phyloP scores from a whole-genome alignment of 1,140 invertebrate genomes.

The Saccostrea echinata region DNA sequence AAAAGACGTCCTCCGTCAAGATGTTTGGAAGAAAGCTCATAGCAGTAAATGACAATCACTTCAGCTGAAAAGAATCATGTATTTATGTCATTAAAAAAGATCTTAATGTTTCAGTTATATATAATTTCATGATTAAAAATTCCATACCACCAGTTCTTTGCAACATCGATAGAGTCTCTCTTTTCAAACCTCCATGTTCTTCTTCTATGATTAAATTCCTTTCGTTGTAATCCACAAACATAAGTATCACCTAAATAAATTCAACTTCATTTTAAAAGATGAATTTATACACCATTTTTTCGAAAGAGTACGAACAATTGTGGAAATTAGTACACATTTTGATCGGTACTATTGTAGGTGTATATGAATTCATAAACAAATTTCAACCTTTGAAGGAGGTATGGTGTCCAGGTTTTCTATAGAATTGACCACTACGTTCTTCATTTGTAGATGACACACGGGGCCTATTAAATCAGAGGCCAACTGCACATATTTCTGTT shows the following conservation, averaged over 20 bases:
- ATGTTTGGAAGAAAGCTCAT: not conserved
- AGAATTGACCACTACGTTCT: not conserved
- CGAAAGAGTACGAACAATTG: too few relatives aligned
- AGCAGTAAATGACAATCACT: not conserved
- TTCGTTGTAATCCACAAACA: slow-evolving; percentile 28
- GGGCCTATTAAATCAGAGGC: not conserved
- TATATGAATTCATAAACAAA: not conserved
- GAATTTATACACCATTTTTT: too few relatives aligned
- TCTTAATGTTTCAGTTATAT: too few relatives aligned
- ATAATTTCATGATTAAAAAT: too few relatives aligned
- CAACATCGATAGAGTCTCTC: not conserved
- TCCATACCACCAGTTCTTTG: not conserved
- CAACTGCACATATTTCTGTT: not conserved
- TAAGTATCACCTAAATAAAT: not conserved
- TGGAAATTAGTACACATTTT: too few relatives aligned
- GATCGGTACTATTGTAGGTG: not conserved
- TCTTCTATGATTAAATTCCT: not conserved
- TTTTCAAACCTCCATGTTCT: not conserved
- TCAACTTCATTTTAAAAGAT: too few relatives aligned
- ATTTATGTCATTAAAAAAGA: too few relatives aligned
- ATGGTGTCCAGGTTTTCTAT: not conserved
- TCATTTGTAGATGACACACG: not conserved
- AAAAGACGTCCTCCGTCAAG: not conserved
- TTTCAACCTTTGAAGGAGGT: not conserved
- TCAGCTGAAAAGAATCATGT: not conserved